phyloP scores from a whole-genome alignment of 1,140 invertebrate genomes.

The Elymnias hypermnestra region DNA sequence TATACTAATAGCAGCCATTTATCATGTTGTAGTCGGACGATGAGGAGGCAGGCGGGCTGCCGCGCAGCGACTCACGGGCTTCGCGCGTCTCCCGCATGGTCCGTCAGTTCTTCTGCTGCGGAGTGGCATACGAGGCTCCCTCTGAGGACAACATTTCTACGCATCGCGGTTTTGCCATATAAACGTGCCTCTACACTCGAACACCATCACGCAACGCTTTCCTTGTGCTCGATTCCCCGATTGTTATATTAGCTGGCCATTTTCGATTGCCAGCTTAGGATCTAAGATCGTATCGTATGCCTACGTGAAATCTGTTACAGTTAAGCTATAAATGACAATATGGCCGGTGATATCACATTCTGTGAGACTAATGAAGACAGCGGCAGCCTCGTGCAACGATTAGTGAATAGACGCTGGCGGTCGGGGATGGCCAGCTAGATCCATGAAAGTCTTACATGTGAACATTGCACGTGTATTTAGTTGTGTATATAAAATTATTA shows the following conservation, averaged over 20 bases:
- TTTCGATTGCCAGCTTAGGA: conserved; percentile 17
- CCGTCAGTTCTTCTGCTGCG: conserved; percentile 62
- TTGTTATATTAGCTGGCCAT: conserved; percentile 38
- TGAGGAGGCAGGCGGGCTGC: conserved; percentile 65
- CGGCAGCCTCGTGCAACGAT: background rate
- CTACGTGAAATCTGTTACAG: background rate
- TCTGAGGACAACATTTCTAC: conserved; percentile 52
- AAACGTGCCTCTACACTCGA: conserved; percentile 13
- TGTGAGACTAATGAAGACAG: background rate
- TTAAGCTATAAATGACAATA: conserved; percentile 26
- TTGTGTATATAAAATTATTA: conserved; percentile 56
- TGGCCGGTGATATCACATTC: background rate
- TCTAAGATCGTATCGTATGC: conserved; percentile 4
- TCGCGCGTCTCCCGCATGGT: conserved; percentile 50
- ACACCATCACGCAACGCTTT: background rate
- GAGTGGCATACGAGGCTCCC: conserved; percentile 42
- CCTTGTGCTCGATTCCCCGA: conserved; percentile 6
- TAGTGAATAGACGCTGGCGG: background rate
- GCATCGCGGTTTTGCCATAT: conserved; percentile 36
- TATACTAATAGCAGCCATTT: too few relatives aligned
- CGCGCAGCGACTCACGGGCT: conserved; percentile 52
- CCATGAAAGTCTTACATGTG: conserved; percentile 22
- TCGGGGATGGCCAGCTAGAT: conserved; percentile 39
- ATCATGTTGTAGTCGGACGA: conserved; percentile 63
- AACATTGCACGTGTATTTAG: conserved; percentile 36